Conservation (phyloP, 2,888 invertebrate species). For the Orchesellides sinensis region DNA sequence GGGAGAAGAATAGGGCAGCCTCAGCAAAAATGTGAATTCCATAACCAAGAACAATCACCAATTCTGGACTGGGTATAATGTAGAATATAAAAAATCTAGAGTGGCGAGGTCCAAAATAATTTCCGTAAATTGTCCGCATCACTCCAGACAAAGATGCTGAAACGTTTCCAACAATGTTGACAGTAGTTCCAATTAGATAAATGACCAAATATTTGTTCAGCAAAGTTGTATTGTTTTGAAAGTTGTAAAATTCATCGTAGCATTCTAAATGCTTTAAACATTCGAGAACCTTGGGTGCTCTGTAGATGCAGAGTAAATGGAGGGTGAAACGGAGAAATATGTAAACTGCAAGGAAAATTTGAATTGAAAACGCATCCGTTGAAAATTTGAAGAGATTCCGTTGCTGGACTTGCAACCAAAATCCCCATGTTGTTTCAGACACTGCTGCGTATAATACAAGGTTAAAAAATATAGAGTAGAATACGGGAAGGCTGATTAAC, state of each 20-base stretch:
- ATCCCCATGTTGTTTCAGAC: conserved; percentile 37
- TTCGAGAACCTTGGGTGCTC: conserved; percentile 38
- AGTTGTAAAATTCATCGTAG: conserved; percentile 34
- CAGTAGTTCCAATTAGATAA: conserved; percentile 43
- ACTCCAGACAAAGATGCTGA: conserved; percentile 29
- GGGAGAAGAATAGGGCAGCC: conserved; percentile 51
- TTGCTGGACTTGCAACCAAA: conserved; percentile 42
- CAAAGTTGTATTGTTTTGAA: conserved; percentile 35
- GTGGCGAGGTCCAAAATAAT: neutral
- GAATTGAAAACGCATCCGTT: conserved; percentile 62
- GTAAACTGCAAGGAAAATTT: conserved; percentile 53
- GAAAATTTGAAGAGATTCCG: conserved; percentile 50
- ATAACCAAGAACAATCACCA: conserved; percentile 12
- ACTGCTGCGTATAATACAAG: conserved; percentile 25
- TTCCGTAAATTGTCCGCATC: neutral
- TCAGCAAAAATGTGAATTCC: conserved; percentile 45
- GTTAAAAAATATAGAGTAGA: conserved; percentile 51
- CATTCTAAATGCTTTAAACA: conserved; percentile 30
- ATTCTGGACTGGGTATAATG: conserved; percentile 28
- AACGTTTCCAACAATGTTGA: conserved; percentile 57
- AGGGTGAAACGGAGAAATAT: conserved; percentile 37
- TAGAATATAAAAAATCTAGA: conserved; percentile 9
- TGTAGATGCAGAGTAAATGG: conserved; percentile 39
- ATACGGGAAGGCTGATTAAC: conserved; percentile 27
- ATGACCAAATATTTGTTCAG: conserved; percentile 31